Evolutionary conservation across 2,888 invertebrate species (phyloP), one percentile per base, ranked within the genome.

Genomic region (Drosophila formosana): DNA sequence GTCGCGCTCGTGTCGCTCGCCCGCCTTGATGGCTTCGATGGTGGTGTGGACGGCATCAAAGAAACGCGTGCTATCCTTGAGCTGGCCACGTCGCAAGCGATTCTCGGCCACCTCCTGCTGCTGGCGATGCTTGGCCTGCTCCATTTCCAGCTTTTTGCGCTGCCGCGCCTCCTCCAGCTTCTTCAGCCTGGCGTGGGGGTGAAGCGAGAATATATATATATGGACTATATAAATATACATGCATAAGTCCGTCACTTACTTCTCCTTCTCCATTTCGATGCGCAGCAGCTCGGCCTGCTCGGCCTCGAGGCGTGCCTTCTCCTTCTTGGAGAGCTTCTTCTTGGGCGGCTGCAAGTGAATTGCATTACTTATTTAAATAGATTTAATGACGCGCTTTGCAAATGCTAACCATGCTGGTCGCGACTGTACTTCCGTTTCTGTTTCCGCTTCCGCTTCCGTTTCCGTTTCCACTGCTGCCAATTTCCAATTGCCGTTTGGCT

Each of bases 321-420:
- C 93, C 77, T 93, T 93, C 79, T 93, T 93, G 2, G 92, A 91
- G 4, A 93, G 80, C 77, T 93, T 93, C 86, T 93, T 93, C 73
- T 93, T 93, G 4, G 91, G 90, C 9, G 92, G 91, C 92, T 92
- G 53, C 47, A 72, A 66, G 62, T 26, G 49, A 57, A 70, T 63
- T 53, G 4, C 5, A 50, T 68, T 66, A 73, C 53, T 50, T 64
- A 65, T 63, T 65, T 7, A 69, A 3, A 1, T 34, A 9, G 6
- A 52, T 65, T 65, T 60, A 57, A 60, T 53, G 23, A 47, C 4
- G 13, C 23, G 43, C 34, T 30, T 28, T 18, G 7, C 39, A 41
- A 26, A 30, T 55, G n/a, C 28, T 64, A 18, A 78, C 77, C 78
- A 78, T 43, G 51, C 28, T 65, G 43, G 50, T 41, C 41, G 49